Evolutionary conservation across 2,797 vertebrate species (phyloP), one percentile per base, ranked within the genome.

Genomic region (Premnoplex brunnescens): DNA sequence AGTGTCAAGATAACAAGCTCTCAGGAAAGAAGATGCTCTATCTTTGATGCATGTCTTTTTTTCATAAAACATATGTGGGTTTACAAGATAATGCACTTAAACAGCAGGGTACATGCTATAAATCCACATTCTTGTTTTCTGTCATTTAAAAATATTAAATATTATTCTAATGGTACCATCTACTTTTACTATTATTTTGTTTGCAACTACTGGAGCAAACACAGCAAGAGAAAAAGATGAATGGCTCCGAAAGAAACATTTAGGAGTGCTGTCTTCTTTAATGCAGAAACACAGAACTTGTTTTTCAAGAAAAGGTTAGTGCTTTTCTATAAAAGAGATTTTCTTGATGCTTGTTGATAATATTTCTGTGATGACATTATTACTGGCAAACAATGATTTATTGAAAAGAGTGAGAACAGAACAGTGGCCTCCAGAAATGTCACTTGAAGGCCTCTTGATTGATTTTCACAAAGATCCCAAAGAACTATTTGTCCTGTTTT

Each of bases 381-480:
- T 87, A 58, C 56, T 87, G 54, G 20, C 32, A 83, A 84, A 68
- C 27, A 56, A 19, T 92, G 67, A 85, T 91, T 95, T 93, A 92
- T 27, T 91, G 63, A 37, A 74, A 93, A 88, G 34, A 76, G 32
- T 62, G 86, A 78, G 68, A 95, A 95, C 80, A 94, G 43, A 96
- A 63, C 28, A 37, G 8, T 68, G 94, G 74, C 90, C 93, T 95
- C 93, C 93, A 93, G 52, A 93, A 85, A 89, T 68, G 80, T 85
- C 95, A 94, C 21, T 68, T 83, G 93, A 96, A 96, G 92, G 77
- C 11, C 88, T 82, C 76, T 79, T 95, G 85, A 96, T 49, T 81
- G 64, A 94, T 91, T 81, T 88, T 91, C 77, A 56, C 30, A 81
- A 32, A 37, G 54, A 93, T 41, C 27, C 34, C 44, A 59, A 55